Base-by-base conservation (phyloP, 1,140 invertebrate genomes). In the Zaprionus capensis region DNA sequence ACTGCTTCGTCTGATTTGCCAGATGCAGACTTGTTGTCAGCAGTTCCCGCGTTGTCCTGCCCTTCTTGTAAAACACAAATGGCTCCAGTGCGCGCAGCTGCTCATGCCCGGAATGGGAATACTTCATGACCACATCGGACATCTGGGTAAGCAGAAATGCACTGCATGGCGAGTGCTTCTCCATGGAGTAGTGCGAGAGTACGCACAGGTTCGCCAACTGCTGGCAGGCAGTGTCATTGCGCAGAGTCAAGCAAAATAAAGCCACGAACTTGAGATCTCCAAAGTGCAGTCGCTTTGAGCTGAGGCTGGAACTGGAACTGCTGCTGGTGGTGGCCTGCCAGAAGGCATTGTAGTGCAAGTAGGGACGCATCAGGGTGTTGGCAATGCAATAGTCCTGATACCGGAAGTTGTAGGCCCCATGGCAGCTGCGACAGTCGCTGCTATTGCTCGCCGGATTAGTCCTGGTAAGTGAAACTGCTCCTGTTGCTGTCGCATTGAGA, bases 131-230 rank as follows among this genome's bases (percentile, higher is more conserved):
- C 78, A 83, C 64, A 82, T 93, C 74, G 55, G 90, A 78, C 90
- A 92, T 76, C 72, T 94, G 88, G 24, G 93, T 91, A 64, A 94
- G 92, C 70, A 93, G 80, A 73, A 95, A 94, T 17, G 94, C 70
- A 68, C 93, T 93, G 68, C 94, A 95, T 1, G 94, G 93, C 15
- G 93, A 92, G 65, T 94, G 93, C 62, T 94, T 94, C 20, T 93
- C 92, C 69, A 93, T 31, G 5, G 85, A 86, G 31, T 82, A 95
- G 44, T 96, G 91, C 2, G 94, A 94, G 26, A 96, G 80, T 0
- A 94, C 93, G 83, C 96, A 97, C 84, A 96, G 94, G 92, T 97
- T 97, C 3, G 94, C 94, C 38, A 97, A 90, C 61, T 95, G 91
- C 91, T 96, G 95, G 81, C 96, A 97, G 6, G 95, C 88, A 12